A percentile compares a stretch with the other conserved stretches of the same genome.
phyloP scores from a whole-genome alignment of 1,140 invertebrate genomes.

The Araneus ventricosus region DNA sequence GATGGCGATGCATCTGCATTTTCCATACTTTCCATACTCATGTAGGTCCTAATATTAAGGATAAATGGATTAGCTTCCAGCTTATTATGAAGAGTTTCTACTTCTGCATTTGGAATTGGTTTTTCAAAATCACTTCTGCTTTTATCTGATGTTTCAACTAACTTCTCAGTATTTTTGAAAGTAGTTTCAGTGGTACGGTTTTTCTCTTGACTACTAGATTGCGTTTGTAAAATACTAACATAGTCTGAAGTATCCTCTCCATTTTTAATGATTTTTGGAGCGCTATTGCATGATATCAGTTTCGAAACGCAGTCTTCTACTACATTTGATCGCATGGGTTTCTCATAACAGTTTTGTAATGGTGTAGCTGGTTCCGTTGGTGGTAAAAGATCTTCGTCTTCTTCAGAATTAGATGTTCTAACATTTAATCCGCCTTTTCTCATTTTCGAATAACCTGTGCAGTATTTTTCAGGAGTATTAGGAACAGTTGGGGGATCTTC shows the following conservation, averaged over 20 bases:
- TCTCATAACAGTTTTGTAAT: neutral
- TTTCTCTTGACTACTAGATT: neutral
- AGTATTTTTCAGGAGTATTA: neutral
- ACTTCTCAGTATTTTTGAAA: neutral
- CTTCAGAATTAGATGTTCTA: too few species aligned
- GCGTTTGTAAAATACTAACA: neutral
- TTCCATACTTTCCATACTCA: neutral
- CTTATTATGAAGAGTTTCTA: neutral
- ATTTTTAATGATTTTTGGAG: neutral
- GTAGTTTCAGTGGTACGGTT: too few species aligned
- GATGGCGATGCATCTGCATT: neutral
- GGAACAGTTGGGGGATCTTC: neutral
- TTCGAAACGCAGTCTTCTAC: neutral
- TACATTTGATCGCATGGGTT: neutral
- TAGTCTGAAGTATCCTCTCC: neutral
- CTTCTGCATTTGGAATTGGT: neutral
- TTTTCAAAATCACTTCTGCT: neutral
- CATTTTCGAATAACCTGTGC: neutral
- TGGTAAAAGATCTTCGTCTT: neutral
- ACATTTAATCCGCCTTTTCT: neutral
- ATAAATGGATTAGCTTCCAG: neutral
- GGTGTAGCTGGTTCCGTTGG: neutral
- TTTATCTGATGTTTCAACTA: neutral
- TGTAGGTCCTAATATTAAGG: neutral
- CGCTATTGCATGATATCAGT: neutral